Evolutionary conservation across 1,140 invertebrate genomes (phyloP), one percentile per base, ranked within the genome.

Genomic region (Drosophila pandora): DNA sequence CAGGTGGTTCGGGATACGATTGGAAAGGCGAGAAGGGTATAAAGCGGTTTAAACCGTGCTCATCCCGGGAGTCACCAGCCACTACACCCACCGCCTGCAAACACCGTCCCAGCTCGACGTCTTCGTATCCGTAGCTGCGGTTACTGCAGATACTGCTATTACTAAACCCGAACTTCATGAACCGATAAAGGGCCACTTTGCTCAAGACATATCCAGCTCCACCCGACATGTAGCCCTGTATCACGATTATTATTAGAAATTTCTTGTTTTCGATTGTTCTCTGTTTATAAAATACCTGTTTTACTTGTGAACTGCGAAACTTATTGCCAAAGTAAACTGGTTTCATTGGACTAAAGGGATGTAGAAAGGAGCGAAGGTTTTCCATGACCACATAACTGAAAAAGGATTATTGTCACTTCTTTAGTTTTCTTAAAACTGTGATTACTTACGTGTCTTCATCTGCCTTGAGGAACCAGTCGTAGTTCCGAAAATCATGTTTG

Each of bases 381-480:
- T 99, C 97, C 10, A 98, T 94, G 32, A 83, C 23, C 2, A 83
- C 58, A 61, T 76, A 83, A 4, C 80, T 83, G 17, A 34, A 56
- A 43, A 17, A 43, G 4, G n/a, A 13, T 5, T n/a, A 6, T 41
- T 13, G 10, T n/a, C n/a, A 41, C 39, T 41, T 3, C 3, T 10
- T 4, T 12, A 92, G 97, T 98, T 92, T 41, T 2, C 0, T 7
- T 10, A 37, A 12, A 37, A 37, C 5, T 2, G 6, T 3, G 25
- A 28, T 28, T 28, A 32, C 96, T 92, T 96, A 98, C 93, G 97
- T 98, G 88, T 99, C 97, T 92, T 98, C 97, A 82, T 98, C 97
- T 13, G 97, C 97, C 92, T 98, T 98, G 69, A 98, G 92, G 88
- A 98, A 98, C 97, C 97, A 98, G 91, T 98, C 97, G 21, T 94